phyloP scores from a whole-genome alignment of 2,113 vertebrate genomes.

The Numida meleagris region DNA sequence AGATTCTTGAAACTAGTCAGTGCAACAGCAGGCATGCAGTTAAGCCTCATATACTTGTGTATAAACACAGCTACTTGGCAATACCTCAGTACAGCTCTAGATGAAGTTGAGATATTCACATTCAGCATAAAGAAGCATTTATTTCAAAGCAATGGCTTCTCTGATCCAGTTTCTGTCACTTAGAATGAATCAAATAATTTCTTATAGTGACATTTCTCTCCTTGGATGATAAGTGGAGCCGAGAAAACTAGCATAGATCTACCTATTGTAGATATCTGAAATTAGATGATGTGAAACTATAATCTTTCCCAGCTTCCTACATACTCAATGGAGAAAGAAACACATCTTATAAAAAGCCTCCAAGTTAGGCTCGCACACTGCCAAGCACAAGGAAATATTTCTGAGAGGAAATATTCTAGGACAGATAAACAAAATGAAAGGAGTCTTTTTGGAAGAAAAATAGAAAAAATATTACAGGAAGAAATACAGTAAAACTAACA shows the following conservation, averaged over 20 bases:
- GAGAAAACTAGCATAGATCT: not conserved
- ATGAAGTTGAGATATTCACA: not conserved
- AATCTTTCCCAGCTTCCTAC: not conserved
- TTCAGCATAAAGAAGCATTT: not conserved
- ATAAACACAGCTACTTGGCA: not conserved
- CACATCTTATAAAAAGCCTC: not conserved
- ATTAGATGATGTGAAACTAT: not conserved
- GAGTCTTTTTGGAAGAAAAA: not conserved
- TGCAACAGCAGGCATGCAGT: not conserved
- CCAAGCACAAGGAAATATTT: not conserved
- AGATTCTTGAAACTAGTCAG: not conserved
- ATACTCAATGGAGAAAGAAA: not conserved
- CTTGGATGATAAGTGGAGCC: not conserved
- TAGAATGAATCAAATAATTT: not conserved
- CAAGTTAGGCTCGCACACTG: not conserved
- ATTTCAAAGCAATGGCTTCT: not conserved
- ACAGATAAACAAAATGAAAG: not conserved
- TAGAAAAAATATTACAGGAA: not conserved
- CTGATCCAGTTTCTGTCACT: not conserved
- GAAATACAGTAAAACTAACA: slow-evolving; percentile 1
- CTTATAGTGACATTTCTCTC: not conserved
- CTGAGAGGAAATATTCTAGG: not conserved
- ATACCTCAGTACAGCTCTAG: not conserved
- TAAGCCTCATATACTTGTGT: not conserved
- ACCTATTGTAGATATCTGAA: not conserved